Conservation (phyloP, 2,113 vertebrate species). For the Aythya baeri region DNA sequence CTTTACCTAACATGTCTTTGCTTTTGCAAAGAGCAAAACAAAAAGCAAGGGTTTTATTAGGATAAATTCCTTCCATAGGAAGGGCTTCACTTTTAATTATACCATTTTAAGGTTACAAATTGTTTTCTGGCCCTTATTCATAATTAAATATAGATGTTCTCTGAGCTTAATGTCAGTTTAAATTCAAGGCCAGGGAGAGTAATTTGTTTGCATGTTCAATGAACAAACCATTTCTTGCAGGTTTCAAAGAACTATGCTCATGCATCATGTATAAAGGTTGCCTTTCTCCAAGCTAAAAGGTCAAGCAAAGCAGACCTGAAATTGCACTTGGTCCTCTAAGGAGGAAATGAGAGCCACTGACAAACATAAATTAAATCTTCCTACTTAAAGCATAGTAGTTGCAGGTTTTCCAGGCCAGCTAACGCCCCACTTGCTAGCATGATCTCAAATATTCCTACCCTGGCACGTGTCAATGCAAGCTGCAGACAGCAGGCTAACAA, state of each 20-base stretch:
- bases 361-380: constrained; percentile 22
- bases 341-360: neutral
- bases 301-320: constrained; percentile 47
- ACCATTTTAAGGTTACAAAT: constrained; percentile 73
- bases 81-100: constrained; percentile 73
- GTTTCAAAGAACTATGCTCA: constrained; percentile 69
- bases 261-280: constrained; percentile 71
- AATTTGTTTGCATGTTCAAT: constrained; percentile 76
- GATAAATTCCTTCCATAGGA: constrained; percentile 59
- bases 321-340: neutral
- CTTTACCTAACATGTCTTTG: neutral
- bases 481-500: neutral
- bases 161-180: constrained; percentile 70
- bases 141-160: constrained; percentile 77
- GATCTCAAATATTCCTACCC: neutral
- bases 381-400: constrained; percentile 4
- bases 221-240: constrained; percentile 68
- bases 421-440: neutral
- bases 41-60: constrained; percentile 14
- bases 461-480: neutral
- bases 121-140: constrained; percentile 69
- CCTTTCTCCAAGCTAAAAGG: constrained; percentile 65
- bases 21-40: constrained; percentile 25
- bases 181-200: constrained; percentile 68
- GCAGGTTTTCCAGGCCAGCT: neutral